Conservation (phyloP, 2,113 vertebrate genomes). For the Gorsachius goisagi region DNA sequence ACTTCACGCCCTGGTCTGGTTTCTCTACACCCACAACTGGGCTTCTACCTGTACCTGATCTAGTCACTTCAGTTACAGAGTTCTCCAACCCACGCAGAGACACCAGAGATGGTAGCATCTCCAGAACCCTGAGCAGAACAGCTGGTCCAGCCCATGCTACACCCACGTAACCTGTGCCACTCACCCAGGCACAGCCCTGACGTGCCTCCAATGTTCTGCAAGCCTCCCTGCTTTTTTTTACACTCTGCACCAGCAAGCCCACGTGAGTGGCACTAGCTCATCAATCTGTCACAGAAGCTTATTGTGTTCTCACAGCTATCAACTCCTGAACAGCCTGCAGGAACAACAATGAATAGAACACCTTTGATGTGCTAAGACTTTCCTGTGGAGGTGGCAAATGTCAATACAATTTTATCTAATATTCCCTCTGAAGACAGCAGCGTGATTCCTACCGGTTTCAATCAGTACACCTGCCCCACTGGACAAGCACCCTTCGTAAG, state of each 20-base stretch:
- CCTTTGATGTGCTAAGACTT: neutral
- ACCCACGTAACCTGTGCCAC: neutral
- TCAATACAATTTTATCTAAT: neutral
- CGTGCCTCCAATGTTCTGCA: accelerated
- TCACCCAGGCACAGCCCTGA: neutral
- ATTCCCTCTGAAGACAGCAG: neutral
- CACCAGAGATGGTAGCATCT: neutral
- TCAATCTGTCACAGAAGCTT: neutral
- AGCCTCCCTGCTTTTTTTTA: neutral
- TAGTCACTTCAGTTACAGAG: neutral
- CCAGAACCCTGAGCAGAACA: neutral
- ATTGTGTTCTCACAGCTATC: neutral
- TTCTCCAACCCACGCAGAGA: accelerated
- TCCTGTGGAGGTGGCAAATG: neutral
- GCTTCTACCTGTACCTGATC: neutral
- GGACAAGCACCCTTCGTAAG: neutral
- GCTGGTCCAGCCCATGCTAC: neutral
- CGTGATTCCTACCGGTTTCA: neutral
- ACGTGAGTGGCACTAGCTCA: neutral
- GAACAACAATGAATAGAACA: neutral
- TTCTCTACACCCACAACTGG: neutral
- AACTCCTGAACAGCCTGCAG: neutral
- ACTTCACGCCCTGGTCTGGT: neutral
- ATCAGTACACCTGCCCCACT: neutral
- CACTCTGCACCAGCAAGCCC: neutral